These are phyloP conservation scores for Pandemis cinnamomeana DNA, from an alignment of 2,888 invertebrate genomes.

Conservation along the genomic window DNA sequence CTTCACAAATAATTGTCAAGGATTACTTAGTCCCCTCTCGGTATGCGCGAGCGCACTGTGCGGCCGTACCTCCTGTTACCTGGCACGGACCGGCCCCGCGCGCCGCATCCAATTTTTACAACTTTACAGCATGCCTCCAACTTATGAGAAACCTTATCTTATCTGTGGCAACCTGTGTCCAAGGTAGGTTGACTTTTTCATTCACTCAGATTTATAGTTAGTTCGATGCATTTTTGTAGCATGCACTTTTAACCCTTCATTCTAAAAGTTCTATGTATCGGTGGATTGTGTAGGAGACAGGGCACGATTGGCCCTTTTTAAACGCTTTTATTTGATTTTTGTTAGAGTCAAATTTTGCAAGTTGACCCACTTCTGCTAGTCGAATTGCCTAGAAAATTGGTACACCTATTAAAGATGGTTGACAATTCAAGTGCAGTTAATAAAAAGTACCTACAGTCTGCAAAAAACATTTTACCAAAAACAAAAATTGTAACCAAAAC, in stretches of 20 bases:
- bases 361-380: too few relatives aligned
- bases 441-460: too few relatives aligned
- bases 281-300: too few relatives aligned
- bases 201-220: slow-evolving; percentile 1
- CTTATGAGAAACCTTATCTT: slow-evolving; percentile 37
- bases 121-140: slow-evolving; percentile 51
- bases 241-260: neutral
- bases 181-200: neutral
- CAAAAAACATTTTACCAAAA: too few relatives aligned
- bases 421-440: too few relatives aligned
- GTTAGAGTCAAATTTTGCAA: too few relatives aligned
- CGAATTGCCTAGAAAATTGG: too few relatives aligned
- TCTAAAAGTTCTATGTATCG: too few relatives aligned
- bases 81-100: slow-evolving; percentile 72
- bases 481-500: too few relatives aligned
- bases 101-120: slow-evolving; percentile 61
- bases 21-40: slow-evolving; percentile 48
- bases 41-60: slow-evolving; percentile 52
- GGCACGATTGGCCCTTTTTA: too few relatives aligned
- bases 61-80: slow-evolving; percentile 82
- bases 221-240: neutral
- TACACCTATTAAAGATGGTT: too few relatives aligned
- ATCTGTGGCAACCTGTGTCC: slow-evolving; percentile 14
- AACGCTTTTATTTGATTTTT: too few relatives aligned
- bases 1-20: neutral